Conservation (phyloP, 2,113 vertebrate species). For the Neolamprologus sp. region DNA sequence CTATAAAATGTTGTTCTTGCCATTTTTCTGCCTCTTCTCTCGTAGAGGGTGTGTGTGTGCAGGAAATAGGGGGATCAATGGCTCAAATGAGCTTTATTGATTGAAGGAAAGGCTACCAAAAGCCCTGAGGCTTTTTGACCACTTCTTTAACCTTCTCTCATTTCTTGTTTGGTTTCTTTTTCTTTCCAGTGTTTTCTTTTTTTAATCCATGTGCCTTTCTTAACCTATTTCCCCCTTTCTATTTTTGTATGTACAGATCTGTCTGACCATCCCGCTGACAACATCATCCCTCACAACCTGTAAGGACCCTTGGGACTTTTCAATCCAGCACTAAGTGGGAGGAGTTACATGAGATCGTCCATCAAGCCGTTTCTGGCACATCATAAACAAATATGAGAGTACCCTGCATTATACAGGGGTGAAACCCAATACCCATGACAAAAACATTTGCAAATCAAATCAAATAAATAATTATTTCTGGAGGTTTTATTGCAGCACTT, state of each 20-base stretch:
- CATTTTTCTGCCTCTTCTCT: background rate
- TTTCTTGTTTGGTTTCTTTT: background rate
- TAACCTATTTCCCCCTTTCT: background rate
- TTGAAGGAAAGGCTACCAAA: background rate
- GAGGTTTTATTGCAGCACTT: background rate
- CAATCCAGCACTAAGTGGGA: background rate
- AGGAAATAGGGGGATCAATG: slow-evolving; percentile 15
- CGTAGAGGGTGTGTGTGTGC: background rate
- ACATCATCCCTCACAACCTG: background rate
- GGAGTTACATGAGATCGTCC: background rate
- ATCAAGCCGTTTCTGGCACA: background rate
- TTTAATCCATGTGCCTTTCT: background rate
- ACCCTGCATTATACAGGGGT: background rate
- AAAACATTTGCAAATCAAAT: background rate
- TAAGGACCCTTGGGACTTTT: background rate
- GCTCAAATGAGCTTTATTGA: slow-evolving; percentile 38
- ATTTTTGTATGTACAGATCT: background rate
- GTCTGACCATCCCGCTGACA: background rate
- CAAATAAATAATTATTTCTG: background rate
- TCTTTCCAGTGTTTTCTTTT: background rate
- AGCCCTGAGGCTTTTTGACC: background rate
- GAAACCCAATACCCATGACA: background rate
- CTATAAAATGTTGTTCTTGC: background rate
- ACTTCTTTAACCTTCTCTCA: background rate
- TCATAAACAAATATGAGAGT: background rate